Evolutionary conservation across 64 coral and sea anemone genomes (phyloP).

Genomic region (Montipora sp.): DNA sequence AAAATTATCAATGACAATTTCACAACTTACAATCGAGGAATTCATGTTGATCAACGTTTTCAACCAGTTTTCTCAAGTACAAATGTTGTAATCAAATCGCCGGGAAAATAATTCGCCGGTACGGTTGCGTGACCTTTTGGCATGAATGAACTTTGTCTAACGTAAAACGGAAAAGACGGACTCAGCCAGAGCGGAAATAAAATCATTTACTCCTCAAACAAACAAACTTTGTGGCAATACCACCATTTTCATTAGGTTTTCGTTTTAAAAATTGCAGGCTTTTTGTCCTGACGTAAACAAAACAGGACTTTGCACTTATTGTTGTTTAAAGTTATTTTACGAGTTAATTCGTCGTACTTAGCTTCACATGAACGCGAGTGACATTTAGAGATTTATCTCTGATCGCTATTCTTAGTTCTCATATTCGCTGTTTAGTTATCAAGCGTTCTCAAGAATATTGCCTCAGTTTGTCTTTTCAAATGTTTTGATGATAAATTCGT

Average conservation of each 20-base stretch:
- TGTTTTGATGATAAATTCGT: not conserved
- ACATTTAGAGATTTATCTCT: not conserved
- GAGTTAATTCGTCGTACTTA: not conserved
- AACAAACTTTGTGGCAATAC: constrained; percentile 3
- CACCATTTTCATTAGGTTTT: not conserved
- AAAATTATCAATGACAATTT: not conserved
- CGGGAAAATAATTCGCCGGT: not conserved
- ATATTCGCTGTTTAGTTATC: not conserved
- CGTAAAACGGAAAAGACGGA: not conserved
- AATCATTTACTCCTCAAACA: constrained; percentile 16
- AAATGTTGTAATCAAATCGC: not conserved
- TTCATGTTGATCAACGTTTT: not conserved
- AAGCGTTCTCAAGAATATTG: not conserved
- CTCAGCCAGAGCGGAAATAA: not conserved
- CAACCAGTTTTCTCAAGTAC: not conserved
- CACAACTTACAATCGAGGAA: not conserved
- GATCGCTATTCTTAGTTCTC: not conserved
- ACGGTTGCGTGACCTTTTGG: constrained; percentile 27
- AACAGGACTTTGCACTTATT: too few relatives aligned
- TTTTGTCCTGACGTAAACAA: too few relatives aligned
- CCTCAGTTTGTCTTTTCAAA: not conserved
- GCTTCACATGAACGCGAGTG: not conserved
- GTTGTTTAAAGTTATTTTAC: not conserved
- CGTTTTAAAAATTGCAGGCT: too few relatives aligned
- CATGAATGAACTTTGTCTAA: not conserved